Base-by-base conservation (phyloP, 2,888 invertebrate species). In the Ditula angustiorana region DNA sequence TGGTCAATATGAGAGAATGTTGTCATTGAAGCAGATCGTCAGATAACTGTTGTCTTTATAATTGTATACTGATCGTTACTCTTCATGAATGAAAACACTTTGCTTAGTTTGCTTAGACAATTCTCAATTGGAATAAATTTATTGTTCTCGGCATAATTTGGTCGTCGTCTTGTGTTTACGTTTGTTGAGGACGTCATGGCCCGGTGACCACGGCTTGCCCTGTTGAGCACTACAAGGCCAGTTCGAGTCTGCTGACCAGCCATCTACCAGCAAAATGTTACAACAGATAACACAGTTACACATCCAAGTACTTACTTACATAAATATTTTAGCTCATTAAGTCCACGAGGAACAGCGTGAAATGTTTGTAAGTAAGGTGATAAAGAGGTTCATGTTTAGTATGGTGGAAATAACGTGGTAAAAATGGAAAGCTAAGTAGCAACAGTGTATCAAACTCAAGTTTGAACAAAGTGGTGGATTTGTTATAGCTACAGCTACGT, bases 121-220 rank as follows among this genome's bases (percentile, higher is more conserved):
- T 21, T 52, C 44, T 33, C 44, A 61, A 61, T 61, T 52, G 30
- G 19, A 52, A 23, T 13, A 52, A 21, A 53, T 61, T 53, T 16
- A 61, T 33, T 24, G 21, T 11, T 30, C 30, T 52, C 30, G 30
- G 23, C 13, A 47, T 23, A 19, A 49, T 35, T 59, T 37, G 35
- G n/a, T 24, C 4, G 24, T 13, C 11, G 44, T n/a, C 30, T 50
- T 28, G 13, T 26, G 16, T 44, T 47, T 13, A 10, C 30, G 41
- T 24, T 41, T n/a, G 16, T 16, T 46, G 46, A 41, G 46, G 13
- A 16, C 58, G 16, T 33, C 46, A 33, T 33, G 58, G 23, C 16
- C 19, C 19, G 41, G 41, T 41, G 41, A 19, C 1, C 10, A 19
- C 41, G 8, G 19, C 19, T 41, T 19, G 33, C 33, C 19, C 19